phyloP scores from a whole-genome alignment of 2,797 vertebrate species.

The Hybognathus amarus region DNA sequence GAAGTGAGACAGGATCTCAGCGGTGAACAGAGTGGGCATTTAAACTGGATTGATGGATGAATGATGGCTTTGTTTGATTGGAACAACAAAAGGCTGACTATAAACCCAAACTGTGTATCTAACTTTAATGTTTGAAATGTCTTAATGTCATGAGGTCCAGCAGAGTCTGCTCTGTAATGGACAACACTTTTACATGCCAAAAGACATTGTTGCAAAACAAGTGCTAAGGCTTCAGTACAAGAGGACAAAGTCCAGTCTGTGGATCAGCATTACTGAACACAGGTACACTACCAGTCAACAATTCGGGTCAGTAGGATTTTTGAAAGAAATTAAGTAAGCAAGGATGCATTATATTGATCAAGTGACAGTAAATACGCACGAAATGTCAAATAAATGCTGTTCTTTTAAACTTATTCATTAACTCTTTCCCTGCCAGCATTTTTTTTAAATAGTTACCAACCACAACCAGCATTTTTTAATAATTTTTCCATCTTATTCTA shows the following conservation, averaged over 20 bases:
- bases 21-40: neutral
- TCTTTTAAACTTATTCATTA: too few species aligned
- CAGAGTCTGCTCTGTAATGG: neutral
- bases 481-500: neutral
- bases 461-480: neutral
- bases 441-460: neutral
- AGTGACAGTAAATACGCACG: neutral
- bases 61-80: neutral
- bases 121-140: neutral
- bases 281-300: neutral
- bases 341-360: neutral
- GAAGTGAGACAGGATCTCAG: neutral
- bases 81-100: neutral
- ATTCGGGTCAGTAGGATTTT: neutral
- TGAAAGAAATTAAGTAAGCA: neutral
- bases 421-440: neutral
- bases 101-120: neutral
- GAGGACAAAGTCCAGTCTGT: neutral
- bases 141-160: neutral
- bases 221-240: neutral
- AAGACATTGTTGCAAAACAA: slow-evolving; percentile 10
- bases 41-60: slow-evolving; percentile 10
- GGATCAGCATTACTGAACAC: neutral
- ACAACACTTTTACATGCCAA: neutral
- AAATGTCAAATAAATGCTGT: neutral